These are phyloP conservation scores for Noctua janthina DNA, from an alignment of 2,888 invertebrate species.

Conservation along the genomic window DNA sequence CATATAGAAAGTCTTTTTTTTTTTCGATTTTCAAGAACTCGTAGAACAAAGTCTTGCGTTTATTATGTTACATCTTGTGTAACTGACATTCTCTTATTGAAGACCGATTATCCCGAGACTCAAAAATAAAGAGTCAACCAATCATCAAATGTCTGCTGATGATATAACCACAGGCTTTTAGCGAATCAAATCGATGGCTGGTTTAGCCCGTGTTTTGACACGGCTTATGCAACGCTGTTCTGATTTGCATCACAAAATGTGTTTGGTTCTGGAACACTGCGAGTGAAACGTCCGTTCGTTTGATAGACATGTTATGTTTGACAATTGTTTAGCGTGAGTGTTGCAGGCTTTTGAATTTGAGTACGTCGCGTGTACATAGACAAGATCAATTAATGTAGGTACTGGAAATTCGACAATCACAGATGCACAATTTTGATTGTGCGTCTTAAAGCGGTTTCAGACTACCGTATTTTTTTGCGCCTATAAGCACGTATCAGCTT, in stretches of 20 bases:
- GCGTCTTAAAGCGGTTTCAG: neutral
- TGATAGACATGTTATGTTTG: conserved; percentile 25
- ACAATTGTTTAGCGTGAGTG: conserved; percentile 25
- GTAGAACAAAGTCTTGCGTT: no score
- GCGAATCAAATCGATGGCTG: conserved; percentile 45
- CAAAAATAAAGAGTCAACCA: conserved; percentile 14
- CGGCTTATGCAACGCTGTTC: conserved; percentile 54
- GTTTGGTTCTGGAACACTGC: conserved; percentile 20
- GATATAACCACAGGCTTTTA: conserved; percentile 1
- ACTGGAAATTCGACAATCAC: neutral
- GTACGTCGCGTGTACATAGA: neutral
- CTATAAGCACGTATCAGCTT: neutral
- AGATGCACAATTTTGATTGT: neutral
- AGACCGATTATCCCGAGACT: neutral
- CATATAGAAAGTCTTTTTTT: no score
- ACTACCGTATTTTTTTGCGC: neutral
- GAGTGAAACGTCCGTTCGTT: conserved; percentile 2
- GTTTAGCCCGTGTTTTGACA: conserved; percentile 51
- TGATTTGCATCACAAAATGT: conserved; percentile 66
- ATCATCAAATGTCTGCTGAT: conserved; percentile 10
- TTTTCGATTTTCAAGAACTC: no score
- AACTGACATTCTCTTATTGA: neutral
- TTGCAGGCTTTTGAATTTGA: neutral
- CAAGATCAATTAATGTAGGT: neutral
- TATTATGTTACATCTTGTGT: no score